Conservation (phyloP, 2,797 vertebrate species). For the Paedocypris micromegethes region DNA sequence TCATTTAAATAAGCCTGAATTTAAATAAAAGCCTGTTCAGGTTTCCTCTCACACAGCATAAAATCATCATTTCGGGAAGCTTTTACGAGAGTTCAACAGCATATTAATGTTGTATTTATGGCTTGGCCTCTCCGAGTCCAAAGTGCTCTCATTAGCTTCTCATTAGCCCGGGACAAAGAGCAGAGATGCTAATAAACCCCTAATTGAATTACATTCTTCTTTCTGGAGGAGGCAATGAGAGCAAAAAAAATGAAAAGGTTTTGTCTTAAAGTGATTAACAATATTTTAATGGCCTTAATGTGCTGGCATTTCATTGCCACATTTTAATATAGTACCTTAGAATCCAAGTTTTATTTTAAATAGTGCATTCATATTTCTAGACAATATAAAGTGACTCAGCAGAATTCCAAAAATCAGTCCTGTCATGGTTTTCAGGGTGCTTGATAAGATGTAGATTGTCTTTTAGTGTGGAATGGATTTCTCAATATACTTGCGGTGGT, state of each 20-base stretch:
- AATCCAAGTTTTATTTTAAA: neutral
- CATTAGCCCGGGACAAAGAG: slow-evolving; percentile 46
- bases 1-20: no score
- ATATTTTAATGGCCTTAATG: slow-evolving; percentile 24
- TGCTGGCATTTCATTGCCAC: slow-evolving; percentile 7
- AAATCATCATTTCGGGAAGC: slow-evolving; percentile 31
- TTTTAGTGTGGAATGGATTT: no score
- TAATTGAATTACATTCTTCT: slow-evolving; percentile 47
- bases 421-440: no score
- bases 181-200: slow-evolving; percentile 43
- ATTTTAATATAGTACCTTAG: slow-evolving; percentile 3
- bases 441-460: no score
- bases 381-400: neutral
- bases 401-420: no score
- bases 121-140: slow-evolving; percentile 40
- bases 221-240: slow-evolving; percentile 24
- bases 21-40: slow-evolving; percentile 32
- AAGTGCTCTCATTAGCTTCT: slow-evolving; percentile 50
- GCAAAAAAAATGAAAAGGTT: slow-evolving; percentile 21
- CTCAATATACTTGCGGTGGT: no score
- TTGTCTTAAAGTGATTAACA: slow-evolving; percentile 32
- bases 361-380: neutral
- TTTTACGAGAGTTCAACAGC: slow-evolving; percentile 35
- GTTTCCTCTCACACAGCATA: slow-evolving; percentile 16
- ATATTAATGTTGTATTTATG: slow-evolving; percentile 49